Percentiles rank a stretch among this genome's conserved stretches.
These are phyloP conservation scores for Dryococelus australis DNA, from an alignment of 2,888 invertebrate species.

Conservation along the genomic window DNA sequence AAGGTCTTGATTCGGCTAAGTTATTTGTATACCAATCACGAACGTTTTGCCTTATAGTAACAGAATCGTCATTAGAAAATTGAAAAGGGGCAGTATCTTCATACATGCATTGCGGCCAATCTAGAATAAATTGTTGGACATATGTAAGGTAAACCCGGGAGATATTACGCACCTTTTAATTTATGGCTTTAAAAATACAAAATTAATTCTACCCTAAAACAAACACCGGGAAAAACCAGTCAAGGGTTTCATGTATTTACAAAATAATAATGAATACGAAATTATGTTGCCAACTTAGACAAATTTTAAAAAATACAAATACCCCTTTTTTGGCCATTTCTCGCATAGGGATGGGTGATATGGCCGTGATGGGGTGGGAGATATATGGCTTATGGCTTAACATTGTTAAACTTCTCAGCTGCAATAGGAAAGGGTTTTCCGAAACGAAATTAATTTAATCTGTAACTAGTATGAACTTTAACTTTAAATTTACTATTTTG, in stretches of 20 bases:
- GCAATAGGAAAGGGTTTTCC: background rate
- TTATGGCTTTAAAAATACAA: background rate
- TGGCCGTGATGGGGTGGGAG: background rate
- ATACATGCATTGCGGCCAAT: too few relatives aligned
- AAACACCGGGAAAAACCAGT: background rate
- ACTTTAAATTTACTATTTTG: too few relatives aligned
- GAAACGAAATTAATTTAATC: too few relatives aligned
- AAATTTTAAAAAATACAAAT: background rate
- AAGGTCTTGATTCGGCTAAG: too few relatives aligned
- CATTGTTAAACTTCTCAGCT: background rate
- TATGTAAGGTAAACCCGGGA: background rate
- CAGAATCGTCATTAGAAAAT: too few relatives aligned
- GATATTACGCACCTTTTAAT: background rate
- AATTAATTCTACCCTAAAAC: background rate
- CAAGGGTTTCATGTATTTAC: background rate
- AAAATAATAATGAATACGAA: background rate
- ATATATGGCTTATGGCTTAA: background rate
- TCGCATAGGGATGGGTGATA: background rate
- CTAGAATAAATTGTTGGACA: too few relatives aligned
- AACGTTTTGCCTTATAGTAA: too few relatives aligned
- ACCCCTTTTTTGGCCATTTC: too few relatives aligned
- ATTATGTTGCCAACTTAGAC: background rate
- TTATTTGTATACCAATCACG: too few relatives aligned
- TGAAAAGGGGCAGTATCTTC: too few relatives aligned
- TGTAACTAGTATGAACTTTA: too few relatives aligned